Evolutionary conservation across 2,797 vertebrate species (phyloP).

Genomic region (Aphelocoma californica): DNA sequence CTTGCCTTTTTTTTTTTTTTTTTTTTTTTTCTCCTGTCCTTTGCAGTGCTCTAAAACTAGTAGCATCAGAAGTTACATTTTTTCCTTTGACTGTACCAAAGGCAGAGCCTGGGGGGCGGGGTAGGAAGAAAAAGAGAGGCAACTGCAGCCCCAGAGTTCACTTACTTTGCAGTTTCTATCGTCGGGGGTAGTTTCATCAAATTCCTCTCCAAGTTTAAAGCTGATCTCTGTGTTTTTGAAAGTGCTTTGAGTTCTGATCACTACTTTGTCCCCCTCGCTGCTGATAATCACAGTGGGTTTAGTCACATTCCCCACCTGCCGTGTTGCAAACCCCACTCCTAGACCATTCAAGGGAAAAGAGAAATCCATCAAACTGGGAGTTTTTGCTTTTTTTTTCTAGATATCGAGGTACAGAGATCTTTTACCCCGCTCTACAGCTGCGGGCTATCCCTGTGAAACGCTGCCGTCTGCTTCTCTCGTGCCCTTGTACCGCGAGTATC

Average conservation of each 20-base stretch:
- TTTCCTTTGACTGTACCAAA: not conserved
- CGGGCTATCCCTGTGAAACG: not conserved
- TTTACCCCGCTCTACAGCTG: no score
- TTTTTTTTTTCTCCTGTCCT: no score
- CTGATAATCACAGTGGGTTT: conserved; percentile 91
- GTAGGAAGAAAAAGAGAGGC: not conserved
- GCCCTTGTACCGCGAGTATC: not conserved
- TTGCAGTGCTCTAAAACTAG: not conserved
- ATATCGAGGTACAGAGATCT: not conserved
- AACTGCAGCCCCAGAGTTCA: not conserved
- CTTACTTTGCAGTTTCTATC: conserved; percentile 93
- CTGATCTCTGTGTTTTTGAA: conserved; percentile 92
- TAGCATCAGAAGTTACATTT: not conserved
- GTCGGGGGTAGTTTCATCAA: conserved; percentile 87
- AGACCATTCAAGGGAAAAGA: not conserved
- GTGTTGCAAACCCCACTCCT: conserved; percentile 90
- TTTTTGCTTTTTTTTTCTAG: not conserved
- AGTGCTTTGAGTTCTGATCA: conserved; percentile 86
- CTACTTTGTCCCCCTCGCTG: conserved; percentile 86
- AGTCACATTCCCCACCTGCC: conserved; percentile 90
- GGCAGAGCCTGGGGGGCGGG: accelerated
- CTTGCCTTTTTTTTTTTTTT: not conserved
- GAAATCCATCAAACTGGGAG: not conserved
- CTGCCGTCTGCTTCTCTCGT: not conserved
- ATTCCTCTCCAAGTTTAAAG: conserved; percentile 92